Evolutionary conservation across 2,888 invertebrate genomes (phyloP).

Genomic region (Luperina nickerlii): DNA sequence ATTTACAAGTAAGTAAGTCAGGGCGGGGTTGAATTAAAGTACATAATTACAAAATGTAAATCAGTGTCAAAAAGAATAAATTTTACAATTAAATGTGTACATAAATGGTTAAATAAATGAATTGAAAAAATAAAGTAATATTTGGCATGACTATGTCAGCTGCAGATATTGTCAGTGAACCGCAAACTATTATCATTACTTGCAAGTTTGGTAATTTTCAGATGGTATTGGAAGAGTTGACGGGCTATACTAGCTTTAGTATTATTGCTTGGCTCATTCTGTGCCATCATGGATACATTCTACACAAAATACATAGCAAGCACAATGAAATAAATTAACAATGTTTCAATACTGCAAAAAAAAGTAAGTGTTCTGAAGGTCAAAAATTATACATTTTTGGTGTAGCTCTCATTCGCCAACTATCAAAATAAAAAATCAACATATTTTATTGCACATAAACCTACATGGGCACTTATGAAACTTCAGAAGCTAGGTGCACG

Average conservation of each 20-base stretch:
- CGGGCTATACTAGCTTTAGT: background rate
- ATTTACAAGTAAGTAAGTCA: no score
- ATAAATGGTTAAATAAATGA: background rate
- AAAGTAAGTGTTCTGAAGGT: background rate
- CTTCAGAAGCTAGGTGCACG: no score
- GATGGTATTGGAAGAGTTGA: background rate
- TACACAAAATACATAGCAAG: background rate
- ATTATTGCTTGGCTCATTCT: background rate
- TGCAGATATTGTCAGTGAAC: background rate
- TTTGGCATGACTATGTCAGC: background rate
- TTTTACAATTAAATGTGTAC: no score
- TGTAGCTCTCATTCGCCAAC: background rate
- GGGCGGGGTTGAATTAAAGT: no score
- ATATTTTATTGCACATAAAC: no score
- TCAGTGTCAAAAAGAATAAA: no score
- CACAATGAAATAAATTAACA: background rate
- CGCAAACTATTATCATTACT: background rate
- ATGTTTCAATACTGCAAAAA: background rate
- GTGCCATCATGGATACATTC: no score
- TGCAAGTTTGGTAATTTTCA: background rate
- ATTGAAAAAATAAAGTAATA: background rate
- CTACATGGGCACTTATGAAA: no score
- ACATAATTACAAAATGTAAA: no score
- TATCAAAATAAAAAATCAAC: no score
- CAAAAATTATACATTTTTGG: background rate